These are phyloP conservation scores for Aporophyla lueneburgensis DNA, from an alignment of 2,888 invertebrate species.

Conservation along the genomic window DNA sequence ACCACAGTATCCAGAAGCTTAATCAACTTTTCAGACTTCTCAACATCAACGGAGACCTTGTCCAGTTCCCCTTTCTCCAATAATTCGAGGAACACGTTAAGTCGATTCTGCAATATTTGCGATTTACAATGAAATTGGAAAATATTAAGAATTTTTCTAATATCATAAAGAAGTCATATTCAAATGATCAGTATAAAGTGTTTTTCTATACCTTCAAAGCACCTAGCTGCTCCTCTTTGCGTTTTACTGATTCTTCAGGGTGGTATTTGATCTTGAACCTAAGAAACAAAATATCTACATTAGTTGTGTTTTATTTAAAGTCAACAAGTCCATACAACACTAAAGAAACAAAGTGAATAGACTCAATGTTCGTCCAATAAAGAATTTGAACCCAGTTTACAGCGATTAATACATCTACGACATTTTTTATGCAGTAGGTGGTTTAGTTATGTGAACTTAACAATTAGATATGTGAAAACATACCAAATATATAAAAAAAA, in stretches of 20 bases:
- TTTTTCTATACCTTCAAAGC: constrained; percentile 93
- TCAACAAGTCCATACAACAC: constrained; percentile 43
- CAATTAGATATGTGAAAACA: constrained; percentile 22
- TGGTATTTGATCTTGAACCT: constrained; percentile 99
- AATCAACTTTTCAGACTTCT: constrained; percentile 95
- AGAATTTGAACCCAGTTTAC: constrained; percentile 9
- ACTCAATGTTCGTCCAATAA: constrained; percentile 56
- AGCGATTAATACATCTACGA: constrained; percentile 24
- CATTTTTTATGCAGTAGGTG: constrained; percentile 23
- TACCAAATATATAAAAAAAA: constrained; percentile 6
- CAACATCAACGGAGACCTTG: constrained; percentile 95
- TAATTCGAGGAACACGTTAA: constrained; percentile 97
- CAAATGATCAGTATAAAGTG: background rate
- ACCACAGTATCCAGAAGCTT: constrained; percentile 98
- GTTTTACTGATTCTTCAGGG: constrained; percentile 98
- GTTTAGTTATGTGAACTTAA: constrained; percentile 30
- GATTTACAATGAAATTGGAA: background rate
- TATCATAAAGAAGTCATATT: no score
- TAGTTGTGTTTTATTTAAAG: constrained; percentile 30
- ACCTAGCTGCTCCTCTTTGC: constrained; percentile 96
- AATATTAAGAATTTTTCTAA: background rate
- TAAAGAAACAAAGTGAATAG: constrained; percentile 47
- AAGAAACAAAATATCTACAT: constrained; percentile 69
- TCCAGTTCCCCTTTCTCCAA: constrained; percentile 94
- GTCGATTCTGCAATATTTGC: constrained; percentile 92